Evolutionary conservation across 1,140 invertebrate species (phyloP), one percentile per base, ranked within the genome.

Genomic region (Bombus haemorrhoidalis): DNA sequence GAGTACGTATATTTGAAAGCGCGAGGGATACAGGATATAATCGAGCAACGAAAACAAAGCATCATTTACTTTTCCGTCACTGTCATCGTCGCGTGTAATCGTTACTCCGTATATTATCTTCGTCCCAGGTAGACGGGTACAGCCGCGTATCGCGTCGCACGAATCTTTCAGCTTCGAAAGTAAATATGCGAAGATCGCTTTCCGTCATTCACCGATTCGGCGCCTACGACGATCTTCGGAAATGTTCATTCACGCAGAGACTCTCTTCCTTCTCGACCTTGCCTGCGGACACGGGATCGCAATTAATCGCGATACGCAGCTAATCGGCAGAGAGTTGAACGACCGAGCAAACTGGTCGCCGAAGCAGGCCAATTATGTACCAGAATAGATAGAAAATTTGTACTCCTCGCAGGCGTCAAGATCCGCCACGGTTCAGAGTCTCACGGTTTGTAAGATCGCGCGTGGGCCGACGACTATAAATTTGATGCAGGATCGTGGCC

Each of bases 91-190:
- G 0, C 43, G 13, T 0, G 41, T 13, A 43, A 43, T 13, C 41
- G 10, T 43, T 47, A 47, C 43, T 18, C 18, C 13, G 15, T 18
- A 18, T 1, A 5, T 18, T 5, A 47, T 18, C 15, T 47, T 18
- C 15, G 15, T 47, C 0, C 43, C 43, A 47, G 43, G 15, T 47
- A 1, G 15, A 18, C 13, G 2, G 12, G 0, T 3, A 43, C 0
- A 43, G 0, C n/a, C n/a, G n/a, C 3, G 43, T 47, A 15, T 43
- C 41, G 41, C 0, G 12, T 43, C 0, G 13, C 0, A 4, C 13
- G 43, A 15, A 47, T 18, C 5, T 47, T 18, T 47, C 47, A 47
- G 1, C 15, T 15, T 15, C 13, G 3, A 43, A 15, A 0, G 3
- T 15, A 15, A 5, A 47, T 13, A 43, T 47, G 5, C 43, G 0